phyloP scores from a whole-genome alignment of 2,888 invertebrate genomes.

The Chloromyia formosa region DNA sequence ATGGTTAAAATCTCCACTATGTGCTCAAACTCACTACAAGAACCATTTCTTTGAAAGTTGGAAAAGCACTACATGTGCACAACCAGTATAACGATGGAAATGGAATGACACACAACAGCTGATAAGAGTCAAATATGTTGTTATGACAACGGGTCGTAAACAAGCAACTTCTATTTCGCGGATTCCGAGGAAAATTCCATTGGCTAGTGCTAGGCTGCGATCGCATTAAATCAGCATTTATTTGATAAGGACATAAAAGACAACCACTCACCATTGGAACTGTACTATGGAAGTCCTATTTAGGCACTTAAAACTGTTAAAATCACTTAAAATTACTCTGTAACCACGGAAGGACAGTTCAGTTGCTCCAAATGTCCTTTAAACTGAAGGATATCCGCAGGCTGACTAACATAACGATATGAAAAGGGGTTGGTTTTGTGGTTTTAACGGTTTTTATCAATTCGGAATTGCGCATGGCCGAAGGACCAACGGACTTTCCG shows the following conservation, averaged over 20 bases:
- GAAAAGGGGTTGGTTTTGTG: slow-evolving; percentile 53
- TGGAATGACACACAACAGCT: neutral
- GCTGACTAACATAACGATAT: slow-evolving; percentile 20
- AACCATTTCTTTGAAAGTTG: no score
- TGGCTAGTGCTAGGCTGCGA: neutral
- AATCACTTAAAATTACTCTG: neutral
- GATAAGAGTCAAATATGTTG: slow-evolving; percentile 29
- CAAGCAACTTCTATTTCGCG: neutral
- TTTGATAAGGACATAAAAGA: neutral
- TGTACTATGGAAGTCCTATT: neutral
- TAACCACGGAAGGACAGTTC: neutral
- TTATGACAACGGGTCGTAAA: slow-evolving; percentile 42
- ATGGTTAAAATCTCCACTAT: no score
- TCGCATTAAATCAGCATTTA: neutral
- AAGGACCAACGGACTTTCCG: slow-evolving; percentile 1
- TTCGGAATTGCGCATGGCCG: slow-evolving; percentile 53
- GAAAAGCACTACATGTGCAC: no score
- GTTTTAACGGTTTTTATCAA: slow-evolving; percentile 62
- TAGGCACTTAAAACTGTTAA: neutral
- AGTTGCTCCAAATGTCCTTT: neutral
- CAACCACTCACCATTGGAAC: neutral
- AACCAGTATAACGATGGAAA: no score
- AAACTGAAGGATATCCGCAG: slow-evolving; percentile 14
- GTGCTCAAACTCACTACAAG: no score
- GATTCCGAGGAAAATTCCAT: no score